Conservation (phyloP, 1,140 invertebrate species). For the Hylaeus volcanicus region DNA sequence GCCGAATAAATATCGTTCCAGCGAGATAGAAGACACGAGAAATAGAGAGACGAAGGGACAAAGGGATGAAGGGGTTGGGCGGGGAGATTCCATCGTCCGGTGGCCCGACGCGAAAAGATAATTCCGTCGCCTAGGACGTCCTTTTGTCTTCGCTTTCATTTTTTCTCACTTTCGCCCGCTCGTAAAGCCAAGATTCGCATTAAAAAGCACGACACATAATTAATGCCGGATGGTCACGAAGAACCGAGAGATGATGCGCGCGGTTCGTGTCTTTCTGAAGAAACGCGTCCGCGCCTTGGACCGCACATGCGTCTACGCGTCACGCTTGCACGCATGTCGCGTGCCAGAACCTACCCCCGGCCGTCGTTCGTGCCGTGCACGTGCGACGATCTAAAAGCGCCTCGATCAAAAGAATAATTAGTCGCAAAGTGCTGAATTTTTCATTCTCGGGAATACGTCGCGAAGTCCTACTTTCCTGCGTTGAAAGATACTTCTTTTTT, state of each 20-base stretch:
- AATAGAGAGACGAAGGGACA: not conserved
- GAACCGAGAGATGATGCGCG: constrained; percentile 22
- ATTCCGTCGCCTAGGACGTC: constrained; percentile 40
- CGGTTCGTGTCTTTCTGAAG: constrained; percentile 40
- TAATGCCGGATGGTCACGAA: constrained; percentile 61
- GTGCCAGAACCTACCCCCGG: constrained; percentile 41
- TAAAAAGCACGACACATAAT: constrained; percentile 61
- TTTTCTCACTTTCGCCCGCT: not conserved
- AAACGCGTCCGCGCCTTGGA: constrained; percentile 26
- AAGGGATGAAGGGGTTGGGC: too few relatives aligned
- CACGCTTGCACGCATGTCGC: constrained; percentile 40
- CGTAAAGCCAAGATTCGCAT: constrained; percentile 58
- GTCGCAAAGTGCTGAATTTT: not conserved
- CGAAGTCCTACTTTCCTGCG: too few relatives aligned
- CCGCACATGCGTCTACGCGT: constrained; percentile 1
- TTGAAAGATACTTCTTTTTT: too few relatives aligned
- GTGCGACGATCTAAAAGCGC: constrained; percentile 31
- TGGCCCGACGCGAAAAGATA: constrained; percentile 50
- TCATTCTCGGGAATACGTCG: not conserved
- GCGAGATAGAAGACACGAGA: constrained; percentile 30
- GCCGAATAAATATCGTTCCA: constrained; percentile 51
- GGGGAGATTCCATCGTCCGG: constrained; percentile 27
- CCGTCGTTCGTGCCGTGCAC: constrained; percentile 16
- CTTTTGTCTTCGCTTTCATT: constrained; percentile 54
- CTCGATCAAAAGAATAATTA: constrained; percentile 45